Base-by-base conservation (phyloP, 1,140 invertebrate genomes). In the Mactra quadrangularis region DNA sequence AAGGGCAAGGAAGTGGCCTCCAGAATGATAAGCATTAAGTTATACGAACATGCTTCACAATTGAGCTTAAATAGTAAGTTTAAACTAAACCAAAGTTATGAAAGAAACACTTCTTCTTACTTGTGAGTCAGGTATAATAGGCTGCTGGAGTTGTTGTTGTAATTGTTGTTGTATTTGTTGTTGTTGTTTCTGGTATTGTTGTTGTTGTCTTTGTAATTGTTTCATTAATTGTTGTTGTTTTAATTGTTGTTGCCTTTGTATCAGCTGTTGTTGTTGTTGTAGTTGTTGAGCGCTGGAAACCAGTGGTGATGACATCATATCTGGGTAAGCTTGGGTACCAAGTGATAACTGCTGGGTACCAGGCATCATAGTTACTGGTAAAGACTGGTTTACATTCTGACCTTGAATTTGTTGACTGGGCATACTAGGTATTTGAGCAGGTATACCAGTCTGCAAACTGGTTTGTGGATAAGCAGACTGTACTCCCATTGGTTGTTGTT, bases 191-290 rank as follows among this genome's bases (percentile, higher is more conserved):
- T 72, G 78, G 19, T 60, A 64, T 53, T 70, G 64, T 45, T 82
- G 78, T 31, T 72, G 68, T 33, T 82, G 66, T 17, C 68, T 41
- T 38, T 82, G 78, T 31, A 72, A n/a, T 38, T 82, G 78, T 53
- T 79, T 79, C 76, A 79, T 79, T 22, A 79, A 0, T 35, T 70
- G 66, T n/a, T 82, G 78, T 57, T 82, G 78, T 45, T 60, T 59
- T 13, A 57, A 17, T 45, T 82, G 78, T 29, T 82, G 78, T 47
- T 82, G 78, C 3, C 53, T 31, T 35, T 38, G 31, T 45, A 64
- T 11, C 19, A 57, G 78, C 57, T 72, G 78, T 59, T 82, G 74
- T 59, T 77, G 78, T 25, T 74, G 68, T 47, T 76, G 74, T 41
- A 53, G 38, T 27, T 77, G 75, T 29, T 77, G 75, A 38, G 59